These are phyloP conservation scores for Medauroidea extradentata DNA, from an alignment of 1,140 invertebrate species.

Conservation along the genomic window DNA sequence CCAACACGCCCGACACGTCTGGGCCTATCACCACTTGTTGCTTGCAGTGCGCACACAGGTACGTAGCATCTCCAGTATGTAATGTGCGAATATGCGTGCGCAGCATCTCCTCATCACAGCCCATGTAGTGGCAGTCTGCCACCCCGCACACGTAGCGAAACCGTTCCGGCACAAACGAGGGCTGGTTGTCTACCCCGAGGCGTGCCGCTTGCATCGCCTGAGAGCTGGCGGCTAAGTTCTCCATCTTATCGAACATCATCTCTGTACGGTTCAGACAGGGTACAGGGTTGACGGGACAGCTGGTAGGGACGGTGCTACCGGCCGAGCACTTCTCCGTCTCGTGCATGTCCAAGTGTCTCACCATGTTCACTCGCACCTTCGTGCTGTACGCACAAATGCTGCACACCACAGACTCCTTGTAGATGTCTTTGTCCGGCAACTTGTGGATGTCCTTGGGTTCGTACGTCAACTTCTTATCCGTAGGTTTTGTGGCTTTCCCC, in stretches of 20 bases:
- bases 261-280: constrained; percentile 72
- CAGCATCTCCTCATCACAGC: constrained; percentile 65
- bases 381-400: constrained; percentile 61
- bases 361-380: constrained; percentile 70
- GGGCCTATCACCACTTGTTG: constrained; percentile 28
- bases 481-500: constrained; percentile 25
- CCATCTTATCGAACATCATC: constrained; percentile 79
- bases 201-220: constrained; percentile 35
- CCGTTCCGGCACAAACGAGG: constrained; percentile 59
- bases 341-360: constrained; percentile 66
- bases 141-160: constrained; percentile 65
- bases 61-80: constrained; percentile 56
- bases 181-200: constrained; percentile 38
- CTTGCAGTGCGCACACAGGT: constrained; percentile 66
- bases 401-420: constrained; percentile 57
- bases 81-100: constrained; percentile 65
- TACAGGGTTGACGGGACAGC: constrained; percentile 64
- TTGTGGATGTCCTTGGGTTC: constrained; percentile 56
- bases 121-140: constrained; percentile 62
- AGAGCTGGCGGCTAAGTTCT: constrained; percentile 71
- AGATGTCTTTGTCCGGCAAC: constrained; percentile 61
- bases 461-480: constrained; percentile 46
- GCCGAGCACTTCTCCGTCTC: constrained; percentile 54
- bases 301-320: constrained; percentile 48
- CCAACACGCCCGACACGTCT: constrained; percentile 49